phyloP scores from a whole-genome alignment of 2,888 invertebrate genomes.

The Noctuana brunneofusca region DNA sequence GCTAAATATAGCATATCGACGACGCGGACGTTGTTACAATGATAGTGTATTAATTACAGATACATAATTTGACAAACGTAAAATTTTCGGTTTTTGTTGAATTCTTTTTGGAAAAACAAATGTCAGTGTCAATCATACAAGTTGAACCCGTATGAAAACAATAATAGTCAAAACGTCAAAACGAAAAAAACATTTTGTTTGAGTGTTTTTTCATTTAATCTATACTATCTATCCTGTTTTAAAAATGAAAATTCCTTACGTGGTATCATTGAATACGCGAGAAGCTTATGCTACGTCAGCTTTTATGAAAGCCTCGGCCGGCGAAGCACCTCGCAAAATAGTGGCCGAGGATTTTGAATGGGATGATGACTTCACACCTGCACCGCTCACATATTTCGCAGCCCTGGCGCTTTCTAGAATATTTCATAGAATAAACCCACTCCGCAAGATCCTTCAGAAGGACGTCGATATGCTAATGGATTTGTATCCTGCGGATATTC shows the following conservation, averaged over 20 bases:
- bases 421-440: conserved; percentile 78
- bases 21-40: background rate
- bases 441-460: conserved; percentile 79
- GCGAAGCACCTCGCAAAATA: conserved; percentile 60
- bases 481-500: conserved; percentile 82
- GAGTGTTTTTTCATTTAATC: no score
- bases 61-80: no score
- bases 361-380: conserved; percentile 69
- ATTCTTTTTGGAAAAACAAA: no score
- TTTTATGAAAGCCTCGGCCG: conserved; percentile 53
- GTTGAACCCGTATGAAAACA: no score
- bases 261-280: conserved; percentile 60
- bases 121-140: no score
- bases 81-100: no score
- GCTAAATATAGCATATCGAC: conserved; percentile 27
- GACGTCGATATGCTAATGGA: conserved; percentile 84
- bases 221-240: no score
- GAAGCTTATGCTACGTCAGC: conserved; percentile 59
- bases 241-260: conserved; percentile 74
- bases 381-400: conserved; percentile 66
- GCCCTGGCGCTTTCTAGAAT: conserved; percentile 59
- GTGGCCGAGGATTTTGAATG: conserved; percentile 73
- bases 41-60: background rate
- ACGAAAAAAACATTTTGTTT: no score
- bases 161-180: no score